Evolutionary conservation across 1,140 invertebrate species (phyloP).

Genomic region (Drosophila truncata): DNA sequence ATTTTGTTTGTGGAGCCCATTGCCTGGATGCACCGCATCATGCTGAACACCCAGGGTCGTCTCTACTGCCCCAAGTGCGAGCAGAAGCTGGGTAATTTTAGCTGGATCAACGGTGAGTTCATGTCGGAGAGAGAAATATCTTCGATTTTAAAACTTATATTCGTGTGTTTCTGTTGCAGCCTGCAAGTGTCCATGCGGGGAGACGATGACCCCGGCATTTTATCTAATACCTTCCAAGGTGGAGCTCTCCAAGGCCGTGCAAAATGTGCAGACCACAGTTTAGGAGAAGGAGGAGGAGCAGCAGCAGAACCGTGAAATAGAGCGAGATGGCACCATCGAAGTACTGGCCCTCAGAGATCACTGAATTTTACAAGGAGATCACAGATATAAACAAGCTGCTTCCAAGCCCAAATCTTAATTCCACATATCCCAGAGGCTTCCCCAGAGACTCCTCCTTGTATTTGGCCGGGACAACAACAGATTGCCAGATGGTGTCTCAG

Average conservation of each 20-base stretch:
- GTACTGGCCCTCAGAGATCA: background rate
- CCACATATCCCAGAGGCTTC: constrained; percentile 17
- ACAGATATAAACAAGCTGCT: background rate
- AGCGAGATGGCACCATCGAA: constrained; percentile 26
- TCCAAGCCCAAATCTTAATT: constrained; percentile 1
- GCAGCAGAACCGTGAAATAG: constrained; percentile 2
- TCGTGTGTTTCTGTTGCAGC: constrained; percentile 82
- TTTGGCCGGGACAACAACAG: background rate
- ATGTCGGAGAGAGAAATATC: no score
- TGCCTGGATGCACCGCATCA: constrained; percentile 92
- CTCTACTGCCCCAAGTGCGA: constrained; percentile 93
- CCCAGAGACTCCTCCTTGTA: constrained; percentile 4
- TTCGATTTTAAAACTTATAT: background rate
- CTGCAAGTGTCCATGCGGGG: constrained; percentile 93
- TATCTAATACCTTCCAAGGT: constrained; percentile 94
- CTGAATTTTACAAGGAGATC: background rate
- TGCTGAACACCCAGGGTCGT: constrained; percentile 90
- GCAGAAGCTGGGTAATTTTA: constrained; percentile 93
- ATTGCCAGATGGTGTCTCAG: background rate
- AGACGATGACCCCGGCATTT: constrained; percentile 93
- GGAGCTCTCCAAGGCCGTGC: constrained; percentile 93
- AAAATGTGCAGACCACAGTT: constrained; percentile 93
- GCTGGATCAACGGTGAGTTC: constrained; percentile 91
- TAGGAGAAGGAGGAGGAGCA: constrained; percentile 76
- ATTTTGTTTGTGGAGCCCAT: constrained; percentile 93